A percentile compares a stretch with the other conserved stretches of the same genome.
phyloP scores from a whole-genome alignment of 1,140 invertebrate genomes.

The Druon quercuslanigerum region DNA sequence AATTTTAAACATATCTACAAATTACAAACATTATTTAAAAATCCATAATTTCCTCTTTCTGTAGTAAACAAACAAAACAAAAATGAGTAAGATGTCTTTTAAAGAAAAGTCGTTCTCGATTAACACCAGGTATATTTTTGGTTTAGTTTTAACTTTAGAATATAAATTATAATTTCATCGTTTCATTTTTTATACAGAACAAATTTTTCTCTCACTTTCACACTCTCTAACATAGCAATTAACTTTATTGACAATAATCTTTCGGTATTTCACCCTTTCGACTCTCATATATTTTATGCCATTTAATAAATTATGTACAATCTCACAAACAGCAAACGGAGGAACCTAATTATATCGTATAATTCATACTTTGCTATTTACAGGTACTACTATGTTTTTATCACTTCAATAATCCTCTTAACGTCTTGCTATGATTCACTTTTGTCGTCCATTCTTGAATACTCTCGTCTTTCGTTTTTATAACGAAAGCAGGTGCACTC shows the following conservation, averaged over 20 bases:
- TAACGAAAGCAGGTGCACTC: slow-evolving; percentile 58
- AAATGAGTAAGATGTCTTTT: too few species aligned
- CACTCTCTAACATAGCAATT: slow-evolving; percentile 57
- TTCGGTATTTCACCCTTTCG: slow-evolving; percentile 61
- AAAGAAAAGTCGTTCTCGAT: slow-evolving; percentile 2
- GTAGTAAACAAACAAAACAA: too few species aligned
- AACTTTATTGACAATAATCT: slow-evolving; percentile 69
- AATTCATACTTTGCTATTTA: slow-evolving; percentile 74
- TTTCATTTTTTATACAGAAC: slow-evolving; percentile 67
- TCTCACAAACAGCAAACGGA: slow-evolving; percentile 76
- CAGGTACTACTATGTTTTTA: slow-evolving; percentile 73
- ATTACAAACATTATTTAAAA: slow-evolving; percentile 39
- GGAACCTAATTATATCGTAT: slow-evolving; percentile 76
- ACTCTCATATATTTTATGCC: slow-evolving; percentile 62
- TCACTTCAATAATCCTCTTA: slow-evolving; percentile 35
- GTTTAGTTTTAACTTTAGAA: slow-evolving; percentile 74
- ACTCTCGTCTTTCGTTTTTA: slow-evolving; percentile 36
- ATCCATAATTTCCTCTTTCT: slow-evolving; percentile 46
- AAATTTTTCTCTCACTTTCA: slow-evolving; percentile 59
- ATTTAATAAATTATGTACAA: slow-evolving; percentile 76
- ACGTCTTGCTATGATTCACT: slow-evolving; percentile 46
- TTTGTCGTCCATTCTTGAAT: slow-evolving; percentile 26
- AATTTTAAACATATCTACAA: slow-evolving; percentile 38
- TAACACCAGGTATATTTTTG: slow-evolving; percentile 74
- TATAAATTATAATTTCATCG: slow-evolving; percentile 60